Evolutionary conservation across 1,140 invertebrate genomes (phyloP), one percentile per base, ranked within the genome.

Genomic region (Berghia stephanieae): DNA sequence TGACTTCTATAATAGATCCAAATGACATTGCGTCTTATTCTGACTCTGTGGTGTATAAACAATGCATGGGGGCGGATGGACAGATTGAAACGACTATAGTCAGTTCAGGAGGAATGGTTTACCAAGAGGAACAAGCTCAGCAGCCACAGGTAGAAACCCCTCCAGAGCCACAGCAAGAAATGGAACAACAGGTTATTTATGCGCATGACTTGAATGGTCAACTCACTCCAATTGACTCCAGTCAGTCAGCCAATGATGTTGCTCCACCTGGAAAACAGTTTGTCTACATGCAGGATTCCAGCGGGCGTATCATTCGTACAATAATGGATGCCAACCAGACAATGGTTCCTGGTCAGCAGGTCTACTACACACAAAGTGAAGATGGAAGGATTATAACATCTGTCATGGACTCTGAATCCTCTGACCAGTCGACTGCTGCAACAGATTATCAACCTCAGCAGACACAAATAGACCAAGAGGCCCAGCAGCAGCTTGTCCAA

Each of bases 321-420:
- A 68, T 76, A 2, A 76, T 76, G 74, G 74, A 76, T 68, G 74
- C 74, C 27, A 76, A 76, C 34, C 74, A 76, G 42, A 76, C 74
- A 3, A 76, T 76, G 74, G 74, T 76, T 21, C 74, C 74, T 13
- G 74, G 74, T 27, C 74, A 76, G 27, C 74, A 76, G 34, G 74
- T 76, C 2, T 76, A 76, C 27, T 76, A 76, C 74, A 76, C 74
- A 3, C 74, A 76, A 44, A 76, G 74, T 38, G 74, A 76, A 49
- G 74, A 76, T 68, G 74, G 74, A 24, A 3, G 63, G 27, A 76
- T 76, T 31, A 76, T 76, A 21, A 76, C 74, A 68, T 76, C 74
- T 67, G 74, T 76, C 10, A 76, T 76, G 74, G 74, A 76, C 27
- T 42, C 74, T 38, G 40, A 60, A 18, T 21, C 74, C 5, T 60